Base-by-base conservation (phyloP, 2,888 invertebrate species). In the Frankliniella fusca region DNA sequence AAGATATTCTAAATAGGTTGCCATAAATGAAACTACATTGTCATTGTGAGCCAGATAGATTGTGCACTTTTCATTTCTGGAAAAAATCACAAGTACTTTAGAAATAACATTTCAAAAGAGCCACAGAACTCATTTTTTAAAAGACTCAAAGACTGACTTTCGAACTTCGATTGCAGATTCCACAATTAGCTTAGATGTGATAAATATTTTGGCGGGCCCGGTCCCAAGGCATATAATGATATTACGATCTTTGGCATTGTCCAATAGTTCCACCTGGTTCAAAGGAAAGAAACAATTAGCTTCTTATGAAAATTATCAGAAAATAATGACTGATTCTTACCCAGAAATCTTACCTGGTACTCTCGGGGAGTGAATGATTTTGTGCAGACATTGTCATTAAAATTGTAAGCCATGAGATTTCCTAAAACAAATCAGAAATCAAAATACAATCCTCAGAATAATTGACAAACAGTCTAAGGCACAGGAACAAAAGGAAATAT, bases 141-240 rank as follows among this genome's bases (percentile, higher is more conserved):
- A 61, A 49, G 23, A 15, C 18, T n/a, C 20, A 38, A 23, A n/a
- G 11, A 83, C 85, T 85, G 86, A 91, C 90, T 90, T 91, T 80
- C 95, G 89, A 84, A 94, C 91, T 85, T 91, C 90, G 86, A 92
- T 91, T 0, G 94, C 93, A 85, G 93, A 90, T 87, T 97, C 96
- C 87, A 96, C 95, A 80, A 98, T 90, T 65, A 98, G 89, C 88
- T 97, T 93, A 0, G 96, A 92, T 0, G 95, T 93, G 83, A 98
- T 93, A 87, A 98, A 98, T 15, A 94, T 93, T 88, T 94, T 95
- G 7, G 96, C 94, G 20, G 93, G 90, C 84, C 92, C 92, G 84
- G 94, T 93, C 81, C 93, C 93, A 85, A 95, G 90, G 87, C 94
- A 95, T 81, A 94, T 91, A 84, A 96, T 93, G 10, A 93, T 93